Percentiles rank a stretch among this genome's conserved stretches.
Evolutionary conservation across 1,140 invertebrate genomes (phyloP).

Genomic region (Aphaenogaster rudis): DNA sequence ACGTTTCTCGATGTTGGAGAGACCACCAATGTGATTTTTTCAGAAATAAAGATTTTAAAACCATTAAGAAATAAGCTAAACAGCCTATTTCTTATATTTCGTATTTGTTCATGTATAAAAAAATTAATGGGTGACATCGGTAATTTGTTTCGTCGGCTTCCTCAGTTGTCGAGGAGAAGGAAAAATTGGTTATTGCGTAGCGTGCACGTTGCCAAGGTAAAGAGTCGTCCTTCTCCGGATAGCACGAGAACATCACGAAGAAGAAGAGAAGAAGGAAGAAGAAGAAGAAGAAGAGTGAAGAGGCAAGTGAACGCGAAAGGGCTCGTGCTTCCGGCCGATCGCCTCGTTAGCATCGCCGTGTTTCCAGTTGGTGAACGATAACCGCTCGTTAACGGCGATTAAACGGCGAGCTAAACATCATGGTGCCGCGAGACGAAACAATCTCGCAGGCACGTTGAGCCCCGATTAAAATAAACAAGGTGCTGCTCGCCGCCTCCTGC

Average conservation of each 20-base stretch:
- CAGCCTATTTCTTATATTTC: background rate
- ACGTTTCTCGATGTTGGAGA: background rate
- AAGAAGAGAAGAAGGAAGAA: background rate
- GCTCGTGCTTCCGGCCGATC: conserved; percentile 80
- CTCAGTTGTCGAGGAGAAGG: background rate
- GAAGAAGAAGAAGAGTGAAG: conserved; percentile 25
- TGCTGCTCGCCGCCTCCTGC: conserved; percentile 67
- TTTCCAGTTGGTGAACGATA: conserved; percentile 84
- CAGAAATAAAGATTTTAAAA: background rate
- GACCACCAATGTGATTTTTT: background rate
- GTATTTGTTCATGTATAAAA: background rate
- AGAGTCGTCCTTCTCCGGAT: conserved; percentile 24
- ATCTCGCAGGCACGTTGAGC: conserved; percentile 78
- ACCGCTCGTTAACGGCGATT: conserved; percentile 85
- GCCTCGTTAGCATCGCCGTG: conserved; percentile 82
- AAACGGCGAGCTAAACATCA: conserved; percentile 84
- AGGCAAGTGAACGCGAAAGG: conserved; percentile 71
- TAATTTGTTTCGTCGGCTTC: conserved; percentile 3
- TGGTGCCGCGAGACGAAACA: conserved; percentile 84
- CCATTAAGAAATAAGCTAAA: background rate
- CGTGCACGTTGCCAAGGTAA: conserved; percentile 12
- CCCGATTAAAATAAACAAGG: conserved; percentile 83
- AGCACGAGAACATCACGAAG: conserved; percentile 11
- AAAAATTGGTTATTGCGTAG: conserved; percentile 37
- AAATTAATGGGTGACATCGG: background rate